Evolutionary conservation across 1,140 invertebrate genomes (phyloP).

Genomic region (Acromyrmex heyeri): DNA sequence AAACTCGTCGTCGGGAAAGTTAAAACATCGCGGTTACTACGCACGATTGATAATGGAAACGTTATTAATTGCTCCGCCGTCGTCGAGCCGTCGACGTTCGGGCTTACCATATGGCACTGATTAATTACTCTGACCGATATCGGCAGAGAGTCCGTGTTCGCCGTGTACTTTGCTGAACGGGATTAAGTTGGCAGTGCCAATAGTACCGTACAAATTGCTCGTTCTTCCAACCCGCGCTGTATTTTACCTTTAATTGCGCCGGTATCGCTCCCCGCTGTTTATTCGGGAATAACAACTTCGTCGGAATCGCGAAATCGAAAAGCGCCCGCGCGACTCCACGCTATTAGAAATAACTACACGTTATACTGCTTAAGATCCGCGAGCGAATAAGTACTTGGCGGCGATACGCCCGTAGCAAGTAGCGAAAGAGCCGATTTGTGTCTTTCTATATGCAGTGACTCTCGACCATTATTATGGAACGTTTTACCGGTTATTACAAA

Average conservation of each 20-base stretch:
- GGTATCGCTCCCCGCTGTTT: conserved; percentile 21
- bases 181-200: conserved; percentile 75
- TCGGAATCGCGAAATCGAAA: conserved; percentile 14
- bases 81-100: conserved; percentile 68
- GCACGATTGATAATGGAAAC: conserved; percentile 75
- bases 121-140: conserved; percentile 74
- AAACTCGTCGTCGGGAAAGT: conserved; percentile 58
- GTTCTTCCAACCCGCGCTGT: conserved; percentile 11
- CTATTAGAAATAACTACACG: conserved; percentile 20
- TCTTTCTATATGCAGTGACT: conserved; percentile 37
- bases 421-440: conserved; percentile 17
- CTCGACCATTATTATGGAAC: conserved; percentile 44
- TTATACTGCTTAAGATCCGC: conserved; percentile 14
- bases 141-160: conserved; percentile 56
- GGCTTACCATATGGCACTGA: conserved; percentile 77
- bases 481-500: conserved; percentile 60
- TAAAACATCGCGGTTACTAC: conserved; percentile 73
- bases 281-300: conserved; percentile 24
- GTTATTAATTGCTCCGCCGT: conserved; percentile 75
- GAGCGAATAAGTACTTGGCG: conserved; percentile 30
- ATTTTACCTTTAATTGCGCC: conserved; percentile 62
- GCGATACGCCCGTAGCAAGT: conserved; percentile 21
- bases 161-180: conserved; percentile 68
- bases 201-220: conserved; percentile 70
- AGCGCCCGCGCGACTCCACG: neutral